phyloP scores from a whole-genome alignment of 2,113 vertebrate species.

The Dicrurus megarhynchus region DNA sequence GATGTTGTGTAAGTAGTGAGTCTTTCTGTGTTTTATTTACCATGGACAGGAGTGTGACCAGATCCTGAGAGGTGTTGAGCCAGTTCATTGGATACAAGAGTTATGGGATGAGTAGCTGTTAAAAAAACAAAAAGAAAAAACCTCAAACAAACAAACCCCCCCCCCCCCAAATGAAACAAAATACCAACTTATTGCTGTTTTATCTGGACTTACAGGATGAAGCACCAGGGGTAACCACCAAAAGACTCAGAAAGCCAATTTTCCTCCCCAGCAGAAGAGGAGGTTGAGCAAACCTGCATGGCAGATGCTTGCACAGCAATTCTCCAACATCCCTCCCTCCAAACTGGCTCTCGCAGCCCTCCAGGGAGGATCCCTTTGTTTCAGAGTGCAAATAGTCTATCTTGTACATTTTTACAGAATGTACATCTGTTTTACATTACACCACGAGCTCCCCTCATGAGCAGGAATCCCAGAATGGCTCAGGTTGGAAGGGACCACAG shows the following conservation, averaged over 20 bases:
- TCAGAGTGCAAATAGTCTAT: neutral
- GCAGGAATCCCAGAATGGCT: neutral
- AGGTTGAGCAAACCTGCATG: neutral
- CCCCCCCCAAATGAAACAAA: too few relatives aligned
- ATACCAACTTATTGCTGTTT: neutral
- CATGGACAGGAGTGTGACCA: neutral
- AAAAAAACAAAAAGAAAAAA: too few relatives aligned
- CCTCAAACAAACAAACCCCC: too few relatives aligned
- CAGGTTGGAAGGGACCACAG: neutral
- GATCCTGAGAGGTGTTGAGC: neutral
- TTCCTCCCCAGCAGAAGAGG: neutral
- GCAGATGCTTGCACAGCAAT: neutral
- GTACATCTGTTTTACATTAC: neutral
- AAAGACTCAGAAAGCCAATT: neutral
- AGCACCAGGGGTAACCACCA: neutral
- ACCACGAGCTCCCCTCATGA: neutral
- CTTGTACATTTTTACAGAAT: neutral
- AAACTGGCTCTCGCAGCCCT: neutral
- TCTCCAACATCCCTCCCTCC: neutral
- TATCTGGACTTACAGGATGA: neutral
- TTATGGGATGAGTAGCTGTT: neutral
- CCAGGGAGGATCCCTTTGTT: neutral
- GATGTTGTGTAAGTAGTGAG: constrained; percentile 73
- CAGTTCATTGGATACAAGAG: neutral
- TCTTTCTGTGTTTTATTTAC: neutral